Base-by-base conservation (phyloP, 2,888 invertebrate genomes). In the Drosophila planitibia region DNA sequence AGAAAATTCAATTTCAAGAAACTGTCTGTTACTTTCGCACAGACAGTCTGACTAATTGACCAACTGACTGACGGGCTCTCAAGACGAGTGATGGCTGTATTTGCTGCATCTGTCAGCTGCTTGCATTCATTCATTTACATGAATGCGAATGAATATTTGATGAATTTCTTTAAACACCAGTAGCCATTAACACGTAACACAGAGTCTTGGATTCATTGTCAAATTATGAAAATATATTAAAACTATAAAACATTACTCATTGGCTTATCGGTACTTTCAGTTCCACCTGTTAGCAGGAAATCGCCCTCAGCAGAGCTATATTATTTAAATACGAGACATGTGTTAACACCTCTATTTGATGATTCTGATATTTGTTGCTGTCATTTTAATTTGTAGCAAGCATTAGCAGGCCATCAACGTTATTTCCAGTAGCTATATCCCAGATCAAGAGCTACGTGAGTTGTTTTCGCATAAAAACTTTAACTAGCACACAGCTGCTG, bases 401-500 rank as follows among this genome's bases (percentile, higher is more conserved):
- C 67, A 71, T 67, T 60, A 70, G 62, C 41, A 64, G 65, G 53
- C 64, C 76, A 72, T 62, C 68, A 71, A 59, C 60, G n/a, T n/a
- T 47, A 44, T 47, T 52, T 61, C 68, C 64, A 61, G 53, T 60
- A 53, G 65, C 37, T 12, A 7, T 55, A 51, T 35, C 55, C 49
- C 44, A 70, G 58, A 58, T 32, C 57, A 49, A 3, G 35, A 37
- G 60, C 60, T 54, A 62, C 62, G 54, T 70, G 55, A 58, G 54
- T 25, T 74, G 64, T 44, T 62, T 58, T 75, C 41, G 32, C 39
- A 74, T 66, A 74, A 79, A 70, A 79, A 70, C 63, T 67, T 58
- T 63, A 79, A 70, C 67, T 67, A 57, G 57, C 60, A 66, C 62
- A 65, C 77, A 78, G 79, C 70, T 78, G 77, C 51, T 25, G 14